Base-by-base conservation (phyloP, 2,113 vertebrate genomes). In the Sialia sialis region DNA sequence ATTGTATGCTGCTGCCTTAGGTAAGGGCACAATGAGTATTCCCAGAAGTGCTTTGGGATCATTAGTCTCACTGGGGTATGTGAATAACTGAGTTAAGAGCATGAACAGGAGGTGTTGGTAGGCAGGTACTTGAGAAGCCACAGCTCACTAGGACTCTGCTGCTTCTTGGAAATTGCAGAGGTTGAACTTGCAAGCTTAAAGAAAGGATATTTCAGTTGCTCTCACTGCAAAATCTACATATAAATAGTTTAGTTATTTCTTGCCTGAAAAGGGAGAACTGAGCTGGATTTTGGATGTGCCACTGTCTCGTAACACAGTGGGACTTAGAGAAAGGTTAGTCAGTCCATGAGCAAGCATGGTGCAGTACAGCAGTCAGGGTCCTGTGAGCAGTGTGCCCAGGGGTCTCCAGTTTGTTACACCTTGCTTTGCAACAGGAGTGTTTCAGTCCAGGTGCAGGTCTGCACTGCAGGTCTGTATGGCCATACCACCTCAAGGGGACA, bases 401-500 rank as follows among this genome's bases (percentile, higher is more conserved):
- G 39, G 4, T 30, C 36, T 66, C 49, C 51, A 39, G 11, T 34
- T 80, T 44, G 13, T 29, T 69, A 11, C 3, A 25, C 18, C 25
- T 64, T 43, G 17, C 43, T 75, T 81, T 63, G 34, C 32, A 43
- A 12, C 13, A 36, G 30, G 8, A 36, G 8, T 64, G 1, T 23
- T 80, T 83, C 9, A 3, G 32, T 63, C 15, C 46, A 70, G 75
- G 64, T 6, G 26, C 23, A n/a, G 36, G 16, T 77, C 72, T 86
- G 49, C 44, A 7, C 18, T 73, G 76, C n/a, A n/a, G n/a, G n/a
- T n/a, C n/a, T n/a, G 25, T 2, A 11, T 7, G 51, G 55, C 46
- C 23, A 19, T 49, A 11, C 4, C 0, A 0, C 27, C 39, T 56
- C 23, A 12, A 55, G 36, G 21, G 32, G 44, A 59, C 1, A 3